phyloP scores from a whole-genome alignment of 2,113 vertebrate genomes.

The Gopherus evgoodei region DNA sequence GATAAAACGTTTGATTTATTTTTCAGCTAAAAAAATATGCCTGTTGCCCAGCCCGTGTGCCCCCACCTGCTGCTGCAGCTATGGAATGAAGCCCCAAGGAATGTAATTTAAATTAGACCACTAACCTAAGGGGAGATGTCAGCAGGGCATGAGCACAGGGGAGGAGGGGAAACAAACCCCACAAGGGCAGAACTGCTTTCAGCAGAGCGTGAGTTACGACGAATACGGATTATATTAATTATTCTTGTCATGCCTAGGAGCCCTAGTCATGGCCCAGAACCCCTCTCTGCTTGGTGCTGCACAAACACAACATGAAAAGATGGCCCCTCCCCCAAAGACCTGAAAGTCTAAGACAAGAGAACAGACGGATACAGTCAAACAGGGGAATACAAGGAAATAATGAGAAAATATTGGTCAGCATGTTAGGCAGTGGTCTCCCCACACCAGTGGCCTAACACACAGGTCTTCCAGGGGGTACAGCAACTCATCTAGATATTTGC shows the following conservation, averaged over 20 bases:
- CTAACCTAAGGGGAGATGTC: not conserved
- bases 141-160: not conserved
- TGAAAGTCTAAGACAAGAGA: not conserved
- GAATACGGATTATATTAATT: not conserved
- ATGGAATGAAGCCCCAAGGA: not conserved
- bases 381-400: not conserved
- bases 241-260: not conserved
- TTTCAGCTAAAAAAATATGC: not conserved
- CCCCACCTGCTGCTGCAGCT: not conserved
- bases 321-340: not conserved
- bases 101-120: not conserved
- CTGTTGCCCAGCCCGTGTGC: not conserved
- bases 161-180: not conserved
- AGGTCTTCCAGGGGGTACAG: too few species aligned
- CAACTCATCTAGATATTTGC: too few species aligned
- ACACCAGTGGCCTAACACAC: not conserved
- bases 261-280: too few species aligned
- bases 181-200: not conserved
- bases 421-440: not conserved
- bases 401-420: not conserved
- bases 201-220: not conserved
- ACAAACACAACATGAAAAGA: not conserved
- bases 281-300: too few species aligned
- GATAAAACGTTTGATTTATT: not conserved
- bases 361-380: not conserved